Base-by-base conservation (phyloP, 92 coral and sea anemone species). In the Anthopleura xanthogrammica region DNA sequence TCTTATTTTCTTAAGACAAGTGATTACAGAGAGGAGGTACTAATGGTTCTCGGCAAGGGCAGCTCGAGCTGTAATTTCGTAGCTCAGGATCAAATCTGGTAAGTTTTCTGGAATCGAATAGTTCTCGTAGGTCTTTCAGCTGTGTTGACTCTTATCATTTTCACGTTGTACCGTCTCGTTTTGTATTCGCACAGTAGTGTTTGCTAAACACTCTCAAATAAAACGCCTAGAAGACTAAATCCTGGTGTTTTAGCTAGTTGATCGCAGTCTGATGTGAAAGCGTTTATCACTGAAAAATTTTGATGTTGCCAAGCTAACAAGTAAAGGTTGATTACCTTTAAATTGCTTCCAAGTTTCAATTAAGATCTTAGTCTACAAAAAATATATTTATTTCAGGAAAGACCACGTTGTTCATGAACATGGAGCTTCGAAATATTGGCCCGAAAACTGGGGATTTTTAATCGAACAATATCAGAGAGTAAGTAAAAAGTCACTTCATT, bases 31-130 rank as follows among this genome's bases (percentile, higher is more conserved):
- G 41, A 36, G 74, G 41, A 68, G 74, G 74, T 68, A 83, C 52
- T 17, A 88, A 96, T 96, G 99, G 99, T 96, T 50, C 91, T 96
- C 64, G 98, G 98, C 76, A 88, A 90, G 82, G 71, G 89, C 85
- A 88, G 89, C 77, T 42, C 95, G 50, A 87, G 95, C 78, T 89
- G 83, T 40, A 96, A 96, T 78, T 96, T 96, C 78, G 99, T 96
- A 41, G 97, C 92, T 52, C 95, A 92, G 80, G 99, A 96, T 88
- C 99, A 96, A 82, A 96, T 96, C 73, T 96, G 99, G 99, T 96
- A 77, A 90, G 98, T 54, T 76, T n/a, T 62, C 23, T 20, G 36
- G 70, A 62, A 62, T 20, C 10, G 29, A 62, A 62, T 50, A 39
- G 36, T 58, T 36, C 41, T 36, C 60, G 46, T 22, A n/a, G 1